Percentiles rank a stretch among this genome's conserved stretches.
Evolutionary conservation across 2,888 invertebrate species (phyloP).

Genomic region (Caenorhabditis sulstoni): DNA sequence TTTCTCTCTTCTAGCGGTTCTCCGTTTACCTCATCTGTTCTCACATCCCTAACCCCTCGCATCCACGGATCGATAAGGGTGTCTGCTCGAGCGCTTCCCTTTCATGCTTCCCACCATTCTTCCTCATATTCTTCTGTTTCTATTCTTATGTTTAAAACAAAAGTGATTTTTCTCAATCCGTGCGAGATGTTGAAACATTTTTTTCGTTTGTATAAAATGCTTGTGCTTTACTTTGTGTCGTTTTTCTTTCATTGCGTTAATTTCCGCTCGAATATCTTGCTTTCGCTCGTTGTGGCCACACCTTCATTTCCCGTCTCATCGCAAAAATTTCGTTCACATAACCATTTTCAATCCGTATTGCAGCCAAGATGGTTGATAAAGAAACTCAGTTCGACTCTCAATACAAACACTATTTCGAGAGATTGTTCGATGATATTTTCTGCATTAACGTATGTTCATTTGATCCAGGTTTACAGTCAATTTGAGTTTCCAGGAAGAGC

Average conservation of each 20-base stretch:
- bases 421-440: slow-evolving; percentile 31
- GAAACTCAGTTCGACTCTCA: slow-evolving; percentile 5
- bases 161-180: too few relatives aligned
- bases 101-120: too few relatives aligned
- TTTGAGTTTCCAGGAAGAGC: slow-evolving; percentile 20
- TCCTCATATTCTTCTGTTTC: too few relatives aligned
- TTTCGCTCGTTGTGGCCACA: background rate
- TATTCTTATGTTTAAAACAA: too few relatives aligned
- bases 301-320: background rate
- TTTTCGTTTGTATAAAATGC: background rate
- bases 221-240: background rate
- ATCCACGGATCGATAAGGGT: background rate
- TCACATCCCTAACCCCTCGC: background rate
- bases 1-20: too few relatives aligned
- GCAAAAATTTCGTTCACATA: background rate
- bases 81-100: background rate
- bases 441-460: slow-evolving; percentile 16
- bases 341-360: background rate
- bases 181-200: too few relatives aligned
- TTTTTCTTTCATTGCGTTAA: background rate
- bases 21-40: background rate
- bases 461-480: background rate
- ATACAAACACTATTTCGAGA: slow-evolving; percentile 10
- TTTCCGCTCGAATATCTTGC: background rate
- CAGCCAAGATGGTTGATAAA: slow-evolving; percentile 2